A percentile compares a stretch with the other conserved stretches of the same genome.
These are phyloP conservation scores for Dioctria linearis DNA, from an alignment of 2,888 invertebrate genomes.

Conservation along the genomic window DNA sequence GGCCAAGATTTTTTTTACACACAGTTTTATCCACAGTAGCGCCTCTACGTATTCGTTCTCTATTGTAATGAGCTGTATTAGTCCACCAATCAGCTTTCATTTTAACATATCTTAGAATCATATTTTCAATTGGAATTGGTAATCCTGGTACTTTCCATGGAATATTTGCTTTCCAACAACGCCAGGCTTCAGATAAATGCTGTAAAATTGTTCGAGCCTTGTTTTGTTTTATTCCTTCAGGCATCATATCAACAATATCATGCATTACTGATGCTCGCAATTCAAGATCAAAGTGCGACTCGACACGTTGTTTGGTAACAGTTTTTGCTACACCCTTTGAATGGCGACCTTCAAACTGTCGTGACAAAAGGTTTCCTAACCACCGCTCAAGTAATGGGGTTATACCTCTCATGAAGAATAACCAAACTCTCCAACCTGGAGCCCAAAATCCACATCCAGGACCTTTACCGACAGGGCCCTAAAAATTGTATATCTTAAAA, in stretches of 20 bases:
- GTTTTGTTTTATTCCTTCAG: constrained; percentile 99
- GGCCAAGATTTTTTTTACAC: constrained; percentile 99
- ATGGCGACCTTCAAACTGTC: constrained; percentile 99
- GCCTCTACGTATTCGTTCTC: constrained; percentile 98
- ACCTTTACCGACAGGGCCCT: constrained; percentile 98
- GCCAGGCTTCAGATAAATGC: constrained; percentile 99
- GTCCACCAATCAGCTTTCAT: constrained; percentile 99
- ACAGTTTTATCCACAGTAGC: constrained; percentile 99
- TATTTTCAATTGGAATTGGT: constrained; percentile 99
- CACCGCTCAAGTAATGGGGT: constrained; percentile 98
- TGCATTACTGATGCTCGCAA: constrained; percentile 96
- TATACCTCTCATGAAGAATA: constrained; percentile 99
- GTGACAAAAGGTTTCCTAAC: constrained; percentile 98
- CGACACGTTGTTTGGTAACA: constrained; percentile 99
- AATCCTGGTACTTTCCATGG: constrained; percentile 99
- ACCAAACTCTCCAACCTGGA: constrained; percentile 99
- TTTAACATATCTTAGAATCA: constrained; percentile 99
- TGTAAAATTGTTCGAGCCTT: constrained; percentile 99
- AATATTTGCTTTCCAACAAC: constrained; percentile 99
- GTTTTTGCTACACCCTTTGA: constrained; percentile 99
- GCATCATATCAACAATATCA: constrained; percentile 99
- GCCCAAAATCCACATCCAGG: constrained; percentile 99
- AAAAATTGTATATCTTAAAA: background rate
- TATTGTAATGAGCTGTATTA: constrained; percentile 99
- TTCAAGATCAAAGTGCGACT: constrained; percentile 99